Percentiles rank a stretch among this genome's conserved stretches.
Evolutionary conservation across 2,113 vertebrate genomes (phyloP).

Genomic region (Carollia perspicillata): DNA sequence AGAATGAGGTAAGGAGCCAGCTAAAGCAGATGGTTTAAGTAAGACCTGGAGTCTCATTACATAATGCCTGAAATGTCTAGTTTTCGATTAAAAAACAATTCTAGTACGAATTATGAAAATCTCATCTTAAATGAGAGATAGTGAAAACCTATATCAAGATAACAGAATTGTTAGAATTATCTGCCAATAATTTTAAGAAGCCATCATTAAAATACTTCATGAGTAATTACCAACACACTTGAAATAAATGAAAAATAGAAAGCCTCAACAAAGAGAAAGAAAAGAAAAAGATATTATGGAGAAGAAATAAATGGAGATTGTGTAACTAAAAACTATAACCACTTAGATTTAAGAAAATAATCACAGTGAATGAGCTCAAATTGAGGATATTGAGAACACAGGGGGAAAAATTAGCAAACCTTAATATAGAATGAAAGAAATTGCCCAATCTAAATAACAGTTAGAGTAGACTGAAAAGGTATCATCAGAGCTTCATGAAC

Average conservation of each 20-base stretch:
- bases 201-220: no score
- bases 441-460: background rate
- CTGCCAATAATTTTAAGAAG: background rate
- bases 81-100: background rate
- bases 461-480: background rate
- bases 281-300: background rate
- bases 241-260: background rate
- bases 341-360: no score
- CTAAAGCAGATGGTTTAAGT: background rate
- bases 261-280: background rate
- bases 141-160: background rate
- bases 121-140: background rate
- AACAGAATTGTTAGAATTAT: background rate
- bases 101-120: background rate
- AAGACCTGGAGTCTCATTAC: background rate
- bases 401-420: background rate
- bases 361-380: background rate
- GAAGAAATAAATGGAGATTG: background rate
- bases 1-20: background rate
- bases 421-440: background rate
- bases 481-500: background rate
- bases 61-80: background rate
- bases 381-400: background rate
- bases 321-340: no score
- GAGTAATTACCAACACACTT: no score